Evolutionary conservation across 2,113 vertebrate species (phyloP), one percentile per base, ranked within the genome.

Genomic region (Chlorodrepanis virens): DNA sequence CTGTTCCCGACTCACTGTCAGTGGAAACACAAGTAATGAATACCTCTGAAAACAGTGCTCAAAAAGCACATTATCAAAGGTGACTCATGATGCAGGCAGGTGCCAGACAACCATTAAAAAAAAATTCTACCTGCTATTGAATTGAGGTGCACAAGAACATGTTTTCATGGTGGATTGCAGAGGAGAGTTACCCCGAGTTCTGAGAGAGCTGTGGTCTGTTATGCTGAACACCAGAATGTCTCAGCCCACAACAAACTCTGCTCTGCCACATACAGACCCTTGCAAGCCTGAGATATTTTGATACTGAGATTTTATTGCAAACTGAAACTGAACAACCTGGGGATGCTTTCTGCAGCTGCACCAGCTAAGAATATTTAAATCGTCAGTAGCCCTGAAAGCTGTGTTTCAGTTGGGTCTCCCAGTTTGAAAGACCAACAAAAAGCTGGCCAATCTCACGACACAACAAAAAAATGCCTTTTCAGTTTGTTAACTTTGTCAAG

Each of bases 101-200:
- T 87, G 80, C 54, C 87, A 91, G 91, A 76, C 61, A 84, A 27
- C 15, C 40, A 42, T 63, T 33, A n/a, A 74, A 74, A 40, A 39
- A 49, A 16, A 11, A 1, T 27, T 6, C 39, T 63, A 42, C 44
- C 21, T 59, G 35, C 42, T 56, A 1, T 50, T 80, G 45, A 50
- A 47, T 49, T 33, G 15, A 80, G 24, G 3, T 35, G 24, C 2
- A 1, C 33, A 70, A 77, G 52, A 29, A 37, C 15, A 12, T 3
- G 3, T 83, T 77, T 83, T 63, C 18, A n/a, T 0, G 1, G 56
- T 24, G 18, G 35, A 39, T 50, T 56, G 52, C 29, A 70, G 39
- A 52, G 63, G 10, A 53, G 21, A 40, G 16, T 57, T 65, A 31
- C 18, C 9, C 28, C 0, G 0, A 15, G 71, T 40, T 63, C 59